These are phyloP conservation scores for Herpetotheres cachinnans DNA, from an alignment of 2,113 vertebrate species.

Conservation along the genomic window DNA sequence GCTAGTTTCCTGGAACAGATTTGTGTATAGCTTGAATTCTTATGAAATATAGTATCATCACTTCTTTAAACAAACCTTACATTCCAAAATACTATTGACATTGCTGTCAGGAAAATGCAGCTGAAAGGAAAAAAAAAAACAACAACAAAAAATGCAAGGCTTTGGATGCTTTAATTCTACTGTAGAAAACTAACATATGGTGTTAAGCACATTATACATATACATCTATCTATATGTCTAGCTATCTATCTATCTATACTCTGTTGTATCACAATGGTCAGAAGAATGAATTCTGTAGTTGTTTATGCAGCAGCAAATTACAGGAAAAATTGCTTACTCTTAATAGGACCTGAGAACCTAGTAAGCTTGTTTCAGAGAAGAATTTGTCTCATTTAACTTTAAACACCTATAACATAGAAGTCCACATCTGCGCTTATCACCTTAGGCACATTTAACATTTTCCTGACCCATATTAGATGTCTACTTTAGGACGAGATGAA, in stretches of 20 bases:
- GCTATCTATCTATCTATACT: no score
- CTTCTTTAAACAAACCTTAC: neutral
- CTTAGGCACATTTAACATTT: neutral
- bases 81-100: neutral
- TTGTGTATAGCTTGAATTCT: neutral
- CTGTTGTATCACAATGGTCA: neutral
- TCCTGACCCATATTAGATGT: neutral
- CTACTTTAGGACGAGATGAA: neutral
- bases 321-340: neutral
- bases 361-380: neutral
- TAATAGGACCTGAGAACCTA: neutral
- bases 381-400: neutral
- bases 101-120: neutral
- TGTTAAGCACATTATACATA: neutral
- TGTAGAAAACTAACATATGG: neutral
- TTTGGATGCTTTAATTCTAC: neutral
- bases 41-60: neutral
- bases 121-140: neutral
- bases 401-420: neutral
- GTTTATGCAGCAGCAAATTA: neutral
- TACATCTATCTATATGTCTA: no score
- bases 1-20: neutral
- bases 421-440: neutral
- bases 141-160: no score
- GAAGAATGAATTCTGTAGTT: neutral